Evolutionary conservation across 1,140 invertebrate species (phyloP), one percentile per base, ranked within the genome.

Genomic region (Epicauta chinensis): DNA sequence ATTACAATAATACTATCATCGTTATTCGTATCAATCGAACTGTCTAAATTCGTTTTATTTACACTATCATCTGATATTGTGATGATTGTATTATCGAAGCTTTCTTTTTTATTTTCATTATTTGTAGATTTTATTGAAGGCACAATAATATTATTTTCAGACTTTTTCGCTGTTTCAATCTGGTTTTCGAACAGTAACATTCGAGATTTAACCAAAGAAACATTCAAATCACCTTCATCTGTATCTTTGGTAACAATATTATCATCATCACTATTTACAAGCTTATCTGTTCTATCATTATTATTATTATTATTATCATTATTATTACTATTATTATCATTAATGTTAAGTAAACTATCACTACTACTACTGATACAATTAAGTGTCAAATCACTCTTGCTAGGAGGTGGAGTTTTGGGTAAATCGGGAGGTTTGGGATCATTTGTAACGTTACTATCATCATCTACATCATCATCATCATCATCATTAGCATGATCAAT

Each of bases 231-330:
- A 52, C 40, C 41, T 44, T 55, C 56, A 55, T 37, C 48, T 52
- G 46, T 47, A 55, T 69, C 65, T 69, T 69, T 69, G 67, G 67
- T 69, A 67, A 64, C 63, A 66, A 56, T 45, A 59, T 55, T 57
- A 54, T 58, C 46, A 56, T 57, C 56, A 53, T 58, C 46, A 57
- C 58, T 59, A 64, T 55, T 46, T 54, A 57, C 49, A 55, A 43
- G 34, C 12, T 11, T 51, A 37, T 60, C 56, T 39, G 36, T 37
- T 39, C 38, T 58, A 46, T 38, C 16, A 46, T 30, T 59, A 43
- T 52, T 46, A 53, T 55, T 57, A 58, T 54, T 59, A 40, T 52
- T 46, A 53, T 57, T 57, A 56, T 54, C 56, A 58, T 52, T 62
- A 56, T 58, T 54, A 51, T 41, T 39, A 38, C 34, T 12, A 31